Evolutionary conservation across 2,113 vertebrate genomes (phyloP).

Genomic region (Oryzias javanicus): DNA sequence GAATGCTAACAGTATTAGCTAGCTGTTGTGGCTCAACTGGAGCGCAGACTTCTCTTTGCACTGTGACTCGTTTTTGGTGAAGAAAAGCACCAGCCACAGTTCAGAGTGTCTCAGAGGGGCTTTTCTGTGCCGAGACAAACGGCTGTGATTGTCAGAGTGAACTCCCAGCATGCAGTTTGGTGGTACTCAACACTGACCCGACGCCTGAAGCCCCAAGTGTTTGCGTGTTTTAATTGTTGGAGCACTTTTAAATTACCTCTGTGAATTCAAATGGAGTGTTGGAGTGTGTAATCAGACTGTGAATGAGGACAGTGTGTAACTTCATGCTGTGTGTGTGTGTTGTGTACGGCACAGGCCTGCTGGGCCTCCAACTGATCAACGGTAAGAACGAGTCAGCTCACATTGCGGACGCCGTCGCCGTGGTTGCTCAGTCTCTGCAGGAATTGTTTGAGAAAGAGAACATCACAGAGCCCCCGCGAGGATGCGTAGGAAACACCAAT

Average conservation of each 20-base stretch:
- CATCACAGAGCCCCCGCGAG: slow-evolving; percentile 92
- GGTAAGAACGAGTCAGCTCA: slow-evolving; percentile 98
- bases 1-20: slow-evolving; percentile 30
- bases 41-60: slow-evolving; percentile 19
- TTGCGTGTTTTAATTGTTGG: slow-evolving; percentile 35
- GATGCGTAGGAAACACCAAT: slow-evolving; percentile 98
- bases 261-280: slow-evolving; percentile 25
- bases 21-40: slow-evolving; percentile 9
- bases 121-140: slow-evolving; percentile 43
- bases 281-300: slow-evolving; percentile 27
- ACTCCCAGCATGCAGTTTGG: slow-evolving; percentile 66
- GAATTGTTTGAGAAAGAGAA: slow-evolving; percentile 98
- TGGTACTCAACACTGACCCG: slow-evolving; percentile 39
- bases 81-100: slow-evolving; percentile 35
- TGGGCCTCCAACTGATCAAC: slow-evolving; percentile 95
- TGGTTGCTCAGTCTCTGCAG: slow-evolving; percentile 94
- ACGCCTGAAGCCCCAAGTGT: slow-evolving; percentile 50
- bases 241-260: slow-evolving; percentile 26
- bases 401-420: slow-evolving; percentile 90
- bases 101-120: slow-evolving; percentile 40
- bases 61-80: slow-evolving; percentile 28
- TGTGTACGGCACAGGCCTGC: slow-evolving; percentile 81
- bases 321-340: slow-evolving; percentile 35
- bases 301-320: slow-evolving; percentile 27
- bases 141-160: slow-evolving; percentile 52